These are phyloP conservation scores for Drosophila ironensis DNA, from an alignment of 1,140 invertebrate genomes.

Conservation along the genomic window DNA sequence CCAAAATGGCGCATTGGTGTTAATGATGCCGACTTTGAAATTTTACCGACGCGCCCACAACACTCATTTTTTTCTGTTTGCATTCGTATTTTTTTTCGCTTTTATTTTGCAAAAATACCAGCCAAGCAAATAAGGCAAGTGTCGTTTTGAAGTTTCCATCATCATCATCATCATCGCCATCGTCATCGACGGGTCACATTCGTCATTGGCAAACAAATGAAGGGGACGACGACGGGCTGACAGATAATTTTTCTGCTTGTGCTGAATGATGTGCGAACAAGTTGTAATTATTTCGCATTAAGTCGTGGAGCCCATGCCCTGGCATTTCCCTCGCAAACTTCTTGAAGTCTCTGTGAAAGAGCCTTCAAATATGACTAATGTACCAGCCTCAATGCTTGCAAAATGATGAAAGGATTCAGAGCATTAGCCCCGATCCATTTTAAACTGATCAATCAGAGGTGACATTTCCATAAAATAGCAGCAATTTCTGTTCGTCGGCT, in stretches of 20 bases:
- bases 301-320: conserved; percentile 27
- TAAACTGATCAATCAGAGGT: no score
- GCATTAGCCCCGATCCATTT: no score
- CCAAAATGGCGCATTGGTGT: conserved; percentile 73
- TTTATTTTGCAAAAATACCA: conserved; percentile 25
- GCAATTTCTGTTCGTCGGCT: no score
- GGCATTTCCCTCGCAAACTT: no score
- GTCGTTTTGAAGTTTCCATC: conserved; percentile 67
- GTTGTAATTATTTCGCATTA: conserved; percentile 78
- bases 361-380: background rate
- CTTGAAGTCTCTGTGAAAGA: conserved; percentile 1
- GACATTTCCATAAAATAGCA: no score
- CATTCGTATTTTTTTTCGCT: conserved; percentile 5
- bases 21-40: conserved; percentile 79
- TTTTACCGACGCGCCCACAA: conserved; percentile 73
- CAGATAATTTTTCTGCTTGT: conserved; percentile 52
- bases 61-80: background rate
- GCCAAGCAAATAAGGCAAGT: conserved; percentile 68
- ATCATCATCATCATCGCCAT: conserved; percentile 28
- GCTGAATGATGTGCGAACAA: conserved; percentile 76
- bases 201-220: conserved; percentile 75
- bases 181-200: conserved; percentile 43
- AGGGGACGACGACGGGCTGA: conserved; percentile 52
- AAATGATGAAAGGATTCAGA: no score
- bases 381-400: no score